These are phyloP conservation scores for Caiman crocodilus DNA, from an alignment of 2,797 vertebrate species.

Conservation along the genomic window DNA sequence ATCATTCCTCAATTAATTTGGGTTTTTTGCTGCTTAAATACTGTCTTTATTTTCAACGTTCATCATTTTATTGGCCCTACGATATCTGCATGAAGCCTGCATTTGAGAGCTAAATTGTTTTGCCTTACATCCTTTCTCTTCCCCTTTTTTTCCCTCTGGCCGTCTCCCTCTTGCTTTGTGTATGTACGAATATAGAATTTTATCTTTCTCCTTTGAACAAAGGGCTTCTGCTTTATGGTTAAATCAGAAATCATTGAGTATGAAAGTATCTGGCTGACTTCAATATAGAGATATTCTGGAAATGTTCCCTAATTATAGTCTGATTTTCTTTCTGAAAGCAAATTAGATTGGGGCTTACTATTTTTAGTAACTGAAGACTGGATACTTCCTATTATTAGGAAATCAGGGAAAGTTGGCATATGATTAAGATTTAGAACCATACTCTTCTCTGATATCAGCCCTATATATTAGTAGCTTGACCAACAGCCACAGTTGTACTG, in stretches of 20 bases:
- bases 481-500: background rate
- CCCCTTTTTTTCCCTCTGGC: background rate
- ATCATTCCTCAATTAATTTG: background rate
- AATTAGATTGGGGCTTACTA: conserved; percentile 39
- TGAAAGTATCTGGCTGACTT: conserved; percentile 39
- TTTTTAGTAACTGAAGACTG: conserved; percentile 30
- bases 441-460: background rate
- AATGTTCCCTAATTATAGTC: conserved; percentile 26
- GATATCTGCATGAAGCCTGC: background rate
- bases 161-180: background rate
- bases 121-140: background rate
- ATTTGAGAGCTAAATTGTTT: conserved; percentile 30
- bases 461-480: background rate
- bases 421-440: rapidly evolving
- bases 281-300: conserved; percentile 20
- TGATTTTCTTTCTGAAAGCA: background rate
- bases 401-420: background rate
- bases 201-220: conserved; percentile 29
- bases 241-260: conserved; percentile 48
- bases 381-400: conserved; percentile 33
- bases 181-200: background rate
- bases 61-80: background rate
- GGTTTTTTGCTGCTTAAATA: background rate
- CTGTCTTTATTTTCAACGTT: background rate
- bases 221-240: conserved; percentile 44